phyloP scores from a whole-genome alignment of 2,888 invertebrate genomes.

The Rhagium mordax region DNA sequence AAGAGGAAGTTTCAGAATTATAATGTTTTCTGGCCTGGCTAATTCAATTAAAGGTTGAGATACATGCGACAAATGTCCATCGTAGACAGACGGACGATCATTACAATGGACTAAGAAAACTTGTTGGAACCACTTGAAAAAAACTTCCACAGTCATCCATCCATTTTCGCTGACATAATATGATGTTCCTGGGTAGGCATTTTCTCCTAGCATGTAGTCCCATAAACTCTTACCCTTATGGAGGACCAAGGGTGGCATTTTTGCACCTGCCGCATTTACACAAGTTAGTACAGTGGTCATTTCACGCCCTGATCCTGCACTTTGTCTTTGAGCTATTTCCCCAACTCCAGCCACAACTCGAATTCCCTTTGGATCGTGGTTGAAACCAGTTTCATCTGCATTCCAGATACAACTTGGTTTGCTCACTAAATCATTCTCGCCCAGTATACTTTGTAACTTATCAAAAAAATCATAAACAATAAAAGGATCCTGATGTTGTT shows the following conservation, averaged over 20 bases:
- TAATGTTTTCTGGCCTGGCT: constrained; percentile 21
- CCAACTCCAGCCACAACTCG: constrained; percentile 5
- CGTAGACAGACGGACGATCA: too few relatives aligned
- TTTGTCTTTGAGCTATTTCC: constrained; percentile 2
- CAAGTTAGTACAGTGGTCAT: too few relatives aligned
- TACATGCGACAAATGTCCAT: too few relatives aligned
- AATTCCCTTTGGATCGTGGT: neutral
- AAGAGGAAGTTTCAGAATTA: constrained; percentile 23
- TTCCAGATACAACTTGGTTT: neutral
- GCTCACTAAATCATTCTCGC: neutral
- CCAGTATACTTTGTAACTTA: neutral
- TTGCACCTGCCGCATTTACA: too few relatives aligned
- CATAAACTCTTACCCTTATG: too few relatives aligned
- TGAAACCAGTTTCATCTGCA: constrained; percentile 8
- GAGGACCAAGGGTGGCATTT: too few relatives aligned
- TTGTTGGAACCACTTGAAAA: too few relatives aligned
- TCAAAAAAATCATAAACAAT: constrained; percentile 13
- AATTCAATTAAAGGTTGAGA: neutral
- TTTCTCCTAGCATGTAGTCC: too few relatives aligned
- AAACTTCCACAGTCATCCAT: too few relatives aligned
- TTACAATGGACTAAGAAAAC: too few relatives aligned
- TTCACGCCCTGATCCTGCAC: neutral
- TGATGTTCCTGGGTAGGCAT: too few relatives aligned
- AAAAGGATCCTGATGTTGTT: constrained; percentile 1
- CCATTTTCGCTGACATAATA: too few relatives aligned